Base-by-base conservation (phyloP, 2,113 vertebrate species). In the Tupaia tana region DNA sequence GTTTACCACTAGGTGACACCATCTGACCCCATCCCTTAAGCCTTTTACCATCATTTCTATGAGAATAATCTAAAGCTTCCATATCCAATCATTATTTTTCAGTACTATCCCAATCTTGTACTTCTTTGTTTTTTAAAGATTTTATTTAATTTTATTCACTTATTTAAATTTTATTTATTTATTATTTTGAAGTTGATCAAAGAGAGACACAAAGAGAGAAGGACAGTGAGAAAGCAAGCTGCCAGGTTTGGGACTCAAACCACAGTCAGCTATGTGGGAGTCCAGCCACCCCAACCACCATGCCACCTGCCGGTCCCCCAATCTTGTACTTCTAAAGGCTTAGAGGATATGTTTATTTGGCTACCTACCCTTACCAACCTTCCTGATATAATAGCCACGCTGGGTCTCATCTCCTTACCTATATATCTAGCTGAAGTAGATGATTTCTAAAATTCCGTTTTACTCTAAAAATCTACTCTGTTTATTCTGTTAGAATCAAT, bases 401-500 rank as follows among this genome's bases (percentile, higher is more conserved):
- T 71, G 73, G 29, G 43, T 25, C 56, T 89, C 27, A 66, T 25
- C 16, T 52, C 61, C 74, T 92, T 59, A 59, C 27, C 34, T 90
- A 9, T 15, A 52, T 18, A 63, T 64, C 27, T 69, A 74, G 31
- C n/a, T 74, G 14, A 64, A 69, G 24, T 67, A 70, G 67, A 7
- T 74, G 13, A 66, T 56, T 64, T 93, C 73, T 91, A 91, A 88
- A 64, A 86, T 80, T 85, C 25, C n/a, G 77, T 77, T 82, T 85
- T 70, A 52, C 16, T 79, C 59, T 67, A 63, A 74, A 96, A 61
- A 64, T 24, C 2, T 27, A 61, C 34, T 80, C 54, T 87, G 31
- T 89, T 88, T 93, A 87, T 85, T 85, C 31, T 58, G 14, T 70
- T 77, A 92, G 43, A 82, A 69, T 70, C 54, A 31, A 71, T 59